Base-by-base conservation (phyloP, 2,797 vertebrate genomes). In the Cynodonichthys magdalenae region DNA sequence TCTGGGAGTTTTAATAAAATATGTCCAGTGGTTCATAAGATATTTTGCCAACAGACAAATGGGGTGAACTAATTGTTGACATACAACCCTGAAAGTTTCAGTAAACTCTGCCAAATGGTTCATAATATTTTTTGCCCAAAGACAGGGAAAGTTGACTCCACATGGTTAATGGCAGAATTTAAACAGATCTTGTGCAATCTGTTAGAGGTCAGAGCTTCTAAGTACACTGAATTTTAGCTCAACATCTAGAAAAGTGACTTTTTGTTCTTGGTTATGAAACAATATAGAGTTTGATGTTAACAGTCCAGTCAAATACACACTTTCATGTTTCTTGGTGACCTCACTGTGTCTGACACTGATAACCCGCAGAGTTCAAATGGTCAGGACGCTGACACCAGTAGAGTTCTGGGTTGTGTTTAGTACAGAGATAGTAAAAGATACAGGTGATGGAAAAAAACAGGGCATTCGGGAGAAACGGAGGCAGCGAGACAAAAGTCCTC, bases 361-460 rank as follows among this genome's bases (percentile, higher is more conserved):
- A 69, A 71, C 66, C 12, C 31, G 41, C 52, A 63, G 60, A 53
- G 28, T 51, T 63, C 24, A 24, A 48, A 66, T 41, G 52, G 31
- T 61, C 24, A n/a, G 20, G 12, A 10, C 59, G 55, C 44, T 73
- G 53, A 24, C 17, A 20, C 19, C 31, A 48, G 0, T 56, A 34
- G 47, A 63, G 63, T 65, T 50, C 54, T 17, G 9, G 36, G 31
- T 63, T 69, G 52, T 56, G 28, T 55, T 69, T 60, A 72, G 75
- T 28, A 65, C 44, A 8, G 54, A 79, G 47, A 74, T 46, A 46
- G 19, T 53, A 20, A 69, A 29, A 74, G 64, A 77, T 67, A 68
- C 53, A 78, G 63, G 69, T 82, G 80, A 85, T 51, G 55, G 64
- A 83, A 82, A 24, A 24, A 24, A 87, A 76, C 67, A 81, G 68